Base-by-base conservation (phyloP, 2,113 vertebrate species). In the Melanostigma gelatinosum region DNA sequence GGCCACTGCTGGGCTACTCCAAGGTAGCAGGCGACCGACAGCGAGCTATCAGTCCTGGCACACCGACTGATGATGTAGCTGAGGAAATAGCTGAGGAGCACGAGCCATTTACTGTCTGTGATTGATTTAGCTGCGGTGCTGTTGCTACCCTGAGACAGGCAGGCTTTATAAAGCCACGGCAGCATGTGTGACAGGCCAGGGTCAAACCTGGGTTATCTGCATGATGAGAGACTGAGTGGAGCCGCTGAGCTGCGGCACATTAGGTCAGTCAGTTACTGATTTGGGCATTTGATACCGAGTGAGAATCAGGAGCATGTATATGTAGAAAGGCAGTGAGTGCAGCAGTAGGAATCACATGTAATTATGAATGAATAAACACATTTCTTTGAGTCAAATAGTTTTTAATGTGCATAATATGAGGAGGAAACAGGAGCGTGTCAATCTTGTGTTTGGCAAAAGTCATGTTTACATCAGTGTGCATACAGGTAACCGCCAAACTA, bases 11-110 rank as follows among this genome's bases (percentile, higher is more conserved):
- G n/a, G 46, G 61, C 72, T 74, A 61, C 40, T 64, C 46, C 16
- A 8, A 80, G 77, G 80, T 68, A 77, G 77, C 78, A 72, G 68
- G 64, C 38, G 7, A 69, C 75, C 83, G 86, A 89, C 87, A 83
- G 87, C 65, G 29, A 8, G 44, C 60, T 60, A 88, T 88, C 86
- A 88, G 81, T 91, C 74, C 80, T 71, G 70, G n/a, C 72, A 57
- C 71, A 34, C 77, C 83, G 83, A 87, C 77, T 73, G 86, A 86
- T 87, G 89, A 84, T 76, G 24, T 24, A 42, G 87, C 77, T 68
- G 76, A 86, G 87, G 83, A 90, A 87, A 92, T 86, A 75, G 88
- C 88, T 36, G 77, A 87, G 80, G 83, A 89, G 79, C 7, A 84
- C 74, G 84, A 81, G 82, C 85, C 71, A 83, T 90, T 88, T 84